Evolutionary conservation across 2,113 vertebrate species (phyloP), one percentile per base, ranked within the genome.

Genomic region (Balaeniceps rex): DNA sequence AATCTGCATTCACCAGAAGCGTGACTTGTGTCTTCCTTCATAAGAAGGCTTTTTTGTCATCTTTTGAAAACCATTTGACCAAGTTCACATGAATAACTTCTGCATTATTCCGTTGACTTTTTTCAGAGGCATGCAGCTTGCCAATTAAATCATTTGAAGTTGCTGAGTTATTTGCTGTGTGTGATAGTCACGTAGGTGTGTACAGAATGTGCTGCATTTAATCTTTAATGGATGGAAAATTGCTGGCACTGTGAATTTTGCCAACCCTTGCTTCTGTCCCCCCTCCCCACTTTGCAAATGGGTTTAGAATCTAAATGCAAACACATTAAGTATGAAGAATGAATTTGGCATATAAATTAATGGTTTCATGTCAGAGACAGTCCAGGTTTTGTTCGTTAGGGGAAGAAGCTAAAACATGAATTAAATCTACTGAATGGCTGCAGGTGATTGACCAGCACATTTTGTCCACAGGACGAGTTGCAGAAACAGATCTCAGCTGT

Each of bases 281-380:
- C 11, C 6, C 10, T 17, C 17, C 13, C 7, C 14, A 36, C 19
- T 79, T 86, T 65, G 63, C 40, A 89, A 87, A 54, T 64, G 31
- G 7, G 58, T 94, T 94, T 82, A 84, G 69, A 91, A 82, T 49
- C 63, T 81, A 93, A 96, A 97, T 92, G 94, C 75, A 97, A 90
- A 69, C 26, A 90, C 40, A 85, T 88, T 93, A 97, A 95, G 24
- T 90, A 51, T 22, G 90, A 83, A 93, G 44, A 95, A 94, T 70
- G 49, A 95, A 93, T 96, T 70, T 83, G 47, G 63, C 83, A 97
- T 95, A 90, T 95, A 96, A 95, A 88, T 94, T 85, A 96, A 94
- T 93, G 70, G 74, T 94, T 97, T 78, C 42, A 42, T 61, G 79
- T 88, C 77, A 54, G 49, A 91, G 24, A 33, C 22, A 91, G 79